Percentiles rank a stretch among this genome's conserved stretches.
These are phyloP conservation scores for Tapera naevia DNA, from an alignment of 2,797 vertebrate species.

Conservation along the genomic window DNA sequence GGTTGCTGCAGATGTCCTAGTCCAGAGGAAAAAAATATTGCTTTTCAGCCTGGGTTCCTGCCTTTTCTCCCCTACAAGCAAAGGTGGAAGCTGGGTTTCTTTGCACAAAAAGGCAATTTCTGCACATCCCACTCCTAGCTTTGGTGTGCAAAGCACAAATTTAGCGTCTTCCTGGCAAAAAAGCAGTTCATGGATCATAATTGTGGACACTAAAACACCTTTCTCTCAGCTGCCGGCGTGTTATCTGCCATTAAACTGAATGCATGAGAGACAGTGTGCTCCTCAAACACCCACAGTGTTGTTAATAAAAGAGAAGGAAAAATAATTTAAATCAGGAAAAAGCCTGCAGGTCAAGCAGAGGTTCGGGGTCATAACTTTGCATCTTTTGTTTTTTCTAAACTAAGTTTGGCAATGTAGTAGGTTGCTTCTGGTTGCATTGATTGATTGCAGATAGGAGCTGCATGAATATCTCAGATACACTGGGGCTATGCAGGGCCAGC, in stretches of 20 bases:
- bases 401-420: not conserved
- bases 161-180: not conserved
- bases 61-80: not conserved
- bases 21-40: not conserved
- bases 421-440: too few relatives aligned
- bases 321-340: not conserved
- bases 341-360: not conserved
- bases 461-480: not conserved
- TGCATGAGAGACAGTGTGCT: not conserved
- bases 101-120: not conserved
- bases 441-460: not conserved
- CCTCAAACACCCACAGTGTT: not conserved
- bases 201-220: not conserved
- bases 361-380: not conserved
- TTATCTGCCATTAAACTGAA: not conserved
- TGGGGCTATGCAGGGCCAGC: accelerated
- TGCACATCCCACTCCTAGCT: not conserved
- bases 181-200: not conserved
- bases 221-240: not conserved
- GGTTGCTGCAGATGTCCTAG: not conserved
- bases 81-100: not conserved
- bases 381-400: not conserved
- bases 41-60: not conserved
- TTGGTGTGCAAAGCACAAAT: not conserved
- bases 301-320: constrained; percentile 16